phyloP scores from a whole-genome alignment of 2,797 vertebrate species.

The Leptodactylus fallax region DNA sequence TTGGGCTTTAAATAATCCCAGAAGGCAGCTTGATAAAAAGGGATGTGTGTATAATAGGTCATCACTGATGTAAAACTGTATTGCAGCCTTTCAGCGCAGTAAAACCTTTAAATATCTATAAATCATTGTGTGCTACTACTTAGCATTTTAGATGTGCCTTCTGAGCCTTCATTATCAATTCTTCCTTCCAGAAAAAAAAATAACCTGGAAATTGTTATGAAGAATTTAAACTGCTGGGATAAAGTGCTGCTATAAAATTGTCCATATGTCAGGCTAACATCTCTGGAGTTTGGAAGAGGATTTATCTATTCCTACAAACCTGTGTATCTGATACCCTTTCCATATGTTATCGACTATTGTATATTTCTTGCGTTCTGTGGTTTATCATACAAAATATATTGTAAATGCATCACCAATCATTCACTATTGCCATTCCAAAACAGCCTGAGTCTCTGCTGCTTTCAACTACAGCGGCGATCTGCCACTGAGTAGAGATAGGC shows the following conservation, averaged over 20 bases:
- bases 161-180: conserved; percentile 49
- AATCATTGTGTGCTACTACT: conserved; percentile 43
- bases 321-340: neutral
- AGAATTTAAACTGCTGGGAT: conserved; percentile 46
- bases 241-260: conserved; percentile 38
- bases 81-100: conserved; percentile 26
- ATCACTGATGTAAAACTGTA: conserved; percentile 54
- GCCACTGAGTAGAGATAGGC: too few relatives aligned
- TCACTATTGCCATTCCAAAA: too few relatives aligned
- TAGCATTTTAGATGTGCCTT: conserved; percentile 53
- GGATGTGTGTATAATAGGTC: conserved; percentile 51
- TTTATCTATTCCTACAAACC: conserved; percentile 3
- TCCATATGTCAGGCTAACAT: conserved; percentile 16
- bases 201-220: conserved; percentile 24
- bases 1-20: conserved; percentile 38
- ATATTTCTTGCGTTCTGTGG: neutral
- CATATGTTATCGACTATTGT: neutral
- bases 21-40: conserved; percentile 37
- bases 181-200: conserved; percentile 28
- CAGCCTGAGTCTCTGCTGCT: too few relatives aligned
- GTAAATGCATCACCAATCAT: too few relatives aligned
- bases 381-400: too few relatives aligned
- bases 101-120: conserved; percentile 55
- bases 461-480: too few relatives aligned
- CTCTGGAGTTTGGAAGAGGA: neutral